phyloP scores from a whole-genome alignment of 2,797 vertebrate species.

The Xenopus petersii region DNA sequence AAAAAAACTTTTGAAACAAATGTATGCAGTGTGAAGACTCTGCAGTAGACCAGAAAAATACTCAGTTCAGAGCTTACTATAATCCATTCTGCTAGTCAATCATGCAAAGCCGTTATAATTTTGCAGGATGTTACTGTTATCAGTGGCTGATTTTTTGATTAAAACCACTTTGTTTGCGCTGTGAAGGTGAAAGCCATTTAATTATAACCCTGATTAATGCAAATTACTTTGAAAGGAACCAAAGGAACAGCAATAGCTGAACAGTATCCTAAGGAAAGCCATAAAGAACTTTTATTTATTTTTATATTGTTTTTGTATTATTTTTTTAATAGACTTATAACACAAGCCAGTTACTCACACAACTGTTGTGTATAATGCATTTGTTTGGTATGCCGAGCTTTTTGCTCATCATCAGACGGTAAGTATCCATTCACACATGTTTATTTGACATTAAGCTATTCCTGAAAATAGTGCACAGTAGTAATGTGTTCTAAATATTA shows the following conservation, averaged over 20 bases:
- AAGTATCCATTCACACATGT: too few species aligned
- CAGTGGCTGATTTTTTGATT: conserved; percentile 33
- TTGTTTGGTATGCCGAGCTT: too few species aligned
- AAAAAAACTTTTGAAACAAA: too few species aligned
- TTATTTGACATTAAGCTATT: too few species aligned
- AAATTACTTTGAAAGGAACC: conserved; percentile 23
- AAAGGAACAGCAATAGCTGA: conserved; percentile 20
- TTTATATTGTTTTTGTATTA: background rate
- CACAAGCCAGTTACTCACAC: background rate
- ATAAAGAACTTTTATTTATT: conserved; percentile 1
- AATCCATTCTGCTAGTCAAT: conserved; percentile 4
- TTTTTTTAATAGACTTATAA: background rate
- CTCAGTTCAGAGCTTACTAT: background rate
- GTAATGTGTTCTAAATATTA: conserved; percentile 7
- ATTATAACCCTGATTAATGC: conserved; percentile 38
- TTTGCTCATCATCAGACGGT: too few species aligned
- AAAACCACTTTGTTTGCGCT: conserved; percentile 37
- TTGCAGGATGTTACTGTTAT: conserved; percentile 35
- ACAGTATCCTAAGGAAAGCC: conserved; percentile 11
- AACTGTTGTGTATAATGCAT: background rate
- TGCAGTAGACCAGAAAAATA: background rate
- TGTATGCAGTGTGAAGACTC: too few species aligned
- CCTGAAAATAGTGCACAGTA: too few species aligned
- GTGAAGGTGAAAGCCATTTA: conserved; percentile 46
- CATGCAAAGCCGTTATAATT: conserved; percentile 26